Evolutionary conservation across 1,140 invertebrate species (phyloP).

Genomic region (Diuraphis noxia): DNA sequence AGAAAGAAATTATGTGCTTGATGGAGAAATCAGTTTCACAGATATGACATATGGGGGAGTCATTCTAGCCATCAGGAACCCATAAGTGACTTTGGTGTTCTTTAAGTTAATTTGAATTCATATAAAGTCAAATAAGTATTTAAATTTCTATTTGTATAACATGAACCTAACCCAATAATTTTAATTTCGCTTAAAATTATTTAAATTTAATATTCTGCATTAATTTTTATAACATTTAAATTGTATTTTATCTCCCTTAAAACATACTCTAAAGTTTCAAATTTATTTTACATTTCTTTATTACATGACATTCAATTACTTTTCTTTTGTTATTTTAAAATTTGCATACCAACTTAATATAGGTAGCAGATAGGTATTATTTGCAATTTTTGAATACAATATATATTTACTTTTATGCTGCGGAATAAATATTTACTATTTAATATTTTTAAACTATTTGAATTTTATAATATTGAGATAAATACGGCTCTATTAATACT

Average conservation of each 20-base stretch:
- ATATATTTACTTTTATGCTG: background rate
- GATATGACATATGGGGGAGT: background rate
- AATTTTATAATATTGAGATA: background rate
- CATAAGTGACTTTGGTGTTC: background rate
- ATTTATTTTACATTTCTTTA: background rate
- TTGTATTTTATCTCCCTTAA: background rate
- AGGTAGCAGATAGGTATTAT: background rate
- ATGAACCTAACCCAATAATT: background rate
- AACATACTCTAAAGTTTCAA: background rate
- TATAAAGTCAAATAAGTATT: background rate
- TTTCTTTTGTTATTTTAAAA: background rate
- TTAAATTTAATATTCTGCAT: background rate
- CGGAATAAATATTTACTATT: background rate
- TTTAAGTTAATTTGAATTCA: slow-evolving; percentile 1
- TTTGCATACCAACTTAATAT: background rate
- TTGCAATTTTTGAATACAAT: background rate
- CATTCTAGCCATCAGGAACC: background rate
- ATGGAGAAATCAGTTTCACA: background rate
- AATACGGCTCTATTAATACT: background rate
- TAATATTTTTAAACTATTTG: background rate
- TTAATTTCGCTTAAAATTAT: slow-evolving; percentile 17
- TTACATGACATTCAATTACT: background rate
- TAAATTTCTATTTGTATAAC: background rate
- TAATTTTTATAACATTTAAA: slow-evolving; percentile 1
- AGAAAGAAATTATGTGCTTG: background rate